These are phyloP conservation scores for Drosophila pseudoobscura DNA, from an alignment of 1,140 invertebrate genomes.

Conservation along the genomic window DNA sequence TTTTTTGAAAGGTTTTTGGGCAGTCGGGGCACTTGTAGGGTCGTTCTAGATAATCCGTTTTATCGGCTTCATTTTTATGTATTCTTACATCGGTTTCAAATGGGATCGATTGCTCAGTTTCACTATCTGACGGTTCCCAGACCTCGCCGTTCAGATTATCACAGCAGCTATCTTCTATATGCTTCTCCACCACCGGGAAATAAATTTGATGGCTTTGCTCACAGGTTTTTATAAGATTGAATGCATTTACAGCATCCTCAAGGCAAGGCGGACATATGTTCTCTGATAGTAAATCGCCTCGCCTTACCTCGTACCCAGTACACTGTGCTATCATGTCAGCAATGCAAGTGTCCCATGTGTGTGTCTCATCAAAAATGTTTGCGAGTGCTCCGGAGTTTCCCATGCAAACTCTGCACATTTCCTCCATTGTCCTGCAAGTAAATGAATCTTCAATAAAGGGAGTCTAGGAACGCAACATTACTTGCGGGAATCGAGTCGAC, in stretches of 20 bases:
- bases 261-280: background rate
- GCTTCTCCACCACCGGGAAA: background rate
- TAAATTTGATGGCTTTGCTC: background rate
- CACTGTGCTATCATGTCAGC: background rate
- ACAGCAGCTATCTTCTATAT: no score
- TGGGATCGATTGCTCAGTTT: no score
- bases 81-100: no score
- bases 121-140: no score
- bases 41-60: background rate
- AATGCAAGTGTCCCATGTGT: background rate
- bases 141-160: no score
- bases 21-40: slow-evolving; percentile 1
- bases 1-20: background rate
- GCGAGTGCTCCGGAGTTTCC: background rate
- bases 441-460: no score
- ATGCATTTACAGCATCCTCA: background rate
- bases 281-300: background rate
- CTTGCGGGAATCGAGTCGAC: no score
- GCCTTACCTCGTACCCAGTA: background rate
- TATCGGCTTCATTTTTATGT: background rate
- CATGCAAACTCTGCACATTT: background rate
- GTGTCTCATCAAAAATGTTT: background rate
- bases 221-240: background rate
- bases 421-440: background rate
- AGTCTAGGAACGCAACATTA: no score